Percentiles rank a stretch among this genome's conserved stretches.
phyloP scores from a whole-genome alignment of 2,113 vertebrate species.

The Lanius ludovicianus region DNA sequence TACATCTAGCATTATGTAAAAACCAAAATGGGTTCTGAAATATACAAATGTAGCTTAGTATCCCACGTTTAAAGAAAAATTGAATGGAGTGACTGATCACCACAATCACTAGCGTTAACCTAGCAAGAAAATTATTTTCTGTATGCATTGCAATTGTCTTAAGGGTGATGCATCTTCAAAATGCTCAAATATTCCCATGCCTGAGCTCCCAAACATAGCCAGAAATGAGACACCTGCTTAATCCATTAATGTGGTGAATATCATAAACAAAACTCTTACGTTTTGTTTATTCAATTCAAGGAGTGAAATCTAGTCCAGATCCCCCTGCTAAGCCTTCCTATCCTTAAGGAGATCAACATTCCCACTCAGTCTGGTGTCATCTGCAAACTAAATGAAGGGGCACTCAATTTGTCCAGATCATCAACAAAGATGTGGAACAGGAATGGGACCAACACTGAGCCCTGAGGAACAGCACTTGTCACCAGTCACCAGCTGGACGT shows the following conservation, averaged over 20 bases:
- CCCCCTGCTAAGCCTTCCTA: not conserved
- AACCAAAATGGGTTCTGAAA: not conserved
- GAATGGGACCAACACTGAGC: not conserved
- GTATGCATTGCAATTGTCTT: not conserved
- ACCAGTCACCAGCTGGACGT: rapidly evolving
- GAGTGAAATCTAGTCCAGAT: rapidly evolving
- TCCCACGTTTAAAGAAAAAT: not conserved
- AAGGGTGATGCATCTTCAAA: not conserved
- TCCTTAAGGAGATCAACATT: not conserved
- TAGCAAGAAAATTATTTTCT: not conserved
- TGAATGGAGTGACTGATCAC: not conserved
- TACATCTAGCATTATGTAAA: not conserved
- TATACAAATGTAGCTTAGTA: not conserved
- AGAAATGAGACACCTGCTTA: not conserved
- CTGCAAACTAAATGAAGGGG: not conserved
- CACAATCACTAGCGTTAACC: not conserved
- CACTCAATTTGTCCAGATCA: not conserved
- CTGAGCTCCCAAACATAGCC: not conserved
- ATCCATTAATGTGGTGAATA: not conserved
- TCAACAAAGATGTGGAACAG: not conserved
- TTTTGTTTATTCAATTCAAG: not conserved
- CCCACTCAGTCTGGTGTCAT: not conserved
- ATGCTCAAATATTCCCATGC: not conserved
- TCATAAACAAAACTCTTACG: not conserved
- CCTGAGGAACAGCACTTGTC: not conserved